Percentiles rank a stretch among this genome's conserved stretches.
These are phyloP conservation scores for Aethes cnicana DNA, from an alignment of 2,888 invertebrate species.

Conservation along the genomic window DNA sequence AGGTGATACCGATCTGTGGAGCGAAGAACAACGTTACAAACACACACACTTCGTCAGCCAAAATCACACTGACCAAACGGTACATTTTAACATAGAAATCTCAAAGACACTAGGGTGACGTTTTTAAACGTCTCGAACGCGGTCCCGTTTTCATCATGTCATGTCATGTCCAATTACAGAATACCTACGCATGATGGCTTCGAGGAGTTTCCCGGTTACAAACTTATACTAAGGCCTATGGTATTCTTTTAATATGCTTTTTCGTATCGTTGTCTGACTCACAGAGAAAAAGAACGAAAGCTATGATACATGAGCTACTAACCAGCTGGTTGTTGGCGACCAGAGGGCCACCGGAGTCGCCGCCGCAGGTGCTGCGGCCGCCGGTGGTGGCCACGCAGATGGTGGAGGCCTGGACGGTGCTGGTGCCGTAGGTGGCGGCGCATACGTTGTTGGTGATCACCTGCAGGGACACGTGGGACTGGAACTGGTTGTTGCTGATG, in stretches of 20 bases:
- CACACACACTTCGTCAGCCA: too few species aligned
- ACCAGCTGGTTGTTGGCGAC: conserved; percentile 6
- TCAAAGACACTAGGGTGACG: background rate
- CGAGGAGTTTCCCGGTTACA: too few species aligned
- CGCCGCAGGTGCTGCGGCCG: conserved; percentile 31
- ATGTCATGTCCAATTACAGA: too few species aligned
- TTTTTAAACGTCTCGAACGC: too few species aligned
- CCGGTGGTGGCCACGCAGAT: conserved; percentile 28
- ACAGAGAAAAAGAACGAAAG: too few species aligned
- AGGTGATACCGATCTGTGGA: conserved; percentile 54
- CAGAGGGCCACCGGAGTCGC: conserved; percentile 34
- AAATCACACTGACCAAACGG: background rate
- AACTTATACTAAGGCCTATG: too few species aligned
- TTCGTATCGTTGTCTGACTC: too few species aligned
- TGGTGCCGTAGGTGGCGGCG: background rate
- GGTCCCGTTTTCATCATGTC: too few species aligned
- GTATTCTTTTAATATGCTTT: too few species aligned
- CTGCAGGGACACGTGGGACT: conserved; percentile 57
- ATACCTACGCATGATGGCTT: too few species aligned
- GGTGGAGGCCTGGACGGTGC: background rate
- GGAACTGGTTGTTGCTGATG: conserved; percentile 39
- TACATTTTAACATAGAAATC: background rate
- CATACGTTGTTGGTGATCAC: conserved; percentile 41
- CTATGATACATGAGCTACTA: background rate
- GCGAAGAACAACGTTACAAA: conserved; percentile 43